Evolutionary conservation across 30 jellyfish, hydroid and myxozoan genomes (phyloP), one percentile per base, ranked within the genome.

Genomic region (Aurelia coerulea): DNA sequence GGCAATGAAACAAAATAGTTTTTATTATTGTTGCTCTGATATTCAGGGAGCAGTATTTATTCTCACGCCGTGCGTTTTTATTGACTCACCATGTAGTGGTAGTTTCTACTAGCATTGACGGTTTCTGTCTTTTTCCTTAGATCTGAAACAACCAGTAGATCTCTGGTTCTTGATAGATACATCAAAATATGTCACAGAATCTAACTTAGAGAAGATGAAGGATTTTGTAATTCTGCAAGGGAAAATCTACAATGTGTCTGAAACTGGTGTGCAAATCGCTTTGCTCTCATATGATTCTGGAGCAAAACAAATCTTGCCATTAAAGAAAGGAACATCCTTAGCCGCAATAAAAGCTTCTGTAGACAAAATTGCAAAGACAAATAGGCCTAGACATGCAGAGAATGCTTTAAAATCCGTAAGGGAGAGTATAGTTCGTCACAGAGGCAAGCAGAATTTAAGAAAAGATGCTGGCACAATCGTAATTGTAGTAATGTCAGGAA

Each of bases 111-210:
- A 23, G 29, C 29, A 23, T 23, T 23, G 8, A 9, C 70, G 35
- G 3, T 60, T 60, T 11, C 70, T 60, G 68, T 46, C 52, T 18
- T 3, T 54, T 50, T 13, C 41, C n/a, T 33, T 19, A 89, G 97
- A 73, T 68, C 68, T 74, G 2, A 37, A 76, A 14, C 52, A 68
- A 17, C 64, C 85, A 1, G 80, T 82, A 33, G 93, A 89, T 49
- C 39, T 81, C 33, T 66, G 51, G 33, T 89, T 69, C 65, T 14
- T 82, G 85, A 18, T 89, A 39, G 97, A 89, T 37, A 31, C 82
- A 31, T 89, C 97, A 0, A 53, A 62, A 15, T 66, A 49, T 50
- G 78, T 81, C 29, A 32, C 90, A n/a, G 73, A 80, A 3, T 33
- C n/a, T 37, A 37, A 13, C 19, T 19, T 79, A 8, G 89, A 79